A percentile compares a stretch with the other conserved stretches of the same genome.
Evolutionary conservation across 1,140 invertebrate species (phyloP).

Genomic region (Chionoecetes opilio): DNA sequence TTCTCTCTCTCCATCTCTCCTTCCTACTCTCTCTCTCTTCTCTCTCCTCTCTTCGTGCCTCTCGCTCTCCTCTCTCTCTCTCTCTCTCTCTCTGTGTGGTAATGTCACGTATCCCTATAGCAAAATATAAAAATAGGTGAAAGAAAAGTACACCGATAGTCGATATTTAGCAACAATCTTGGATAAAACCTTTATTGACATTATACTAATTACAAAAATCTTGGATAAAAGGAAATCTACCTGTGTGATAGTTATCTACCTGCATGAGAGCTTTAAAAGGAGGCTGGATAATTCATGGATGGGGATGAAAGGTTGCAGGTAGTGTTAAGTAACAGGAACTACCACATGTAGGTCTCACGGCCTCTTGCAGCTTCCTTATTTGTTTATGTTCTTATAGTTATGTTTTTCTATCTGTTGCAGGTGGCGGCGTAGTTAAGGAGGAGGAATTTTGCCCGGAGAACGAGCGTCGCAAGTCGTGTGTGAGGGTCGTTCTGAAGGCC

Average conservation of each 20-base stretch:
- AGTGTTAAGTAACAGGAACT: too few relatives aligned
- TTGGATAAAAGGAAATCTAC: neutral
- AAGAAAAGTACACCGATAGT: neutral
- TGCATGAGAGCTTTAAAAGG: too few relatives aligned
- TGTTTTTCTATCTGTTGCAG: neutral
- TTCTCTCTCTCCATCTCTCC: neutral
- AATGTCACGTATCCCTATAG: too few relatives aligned
- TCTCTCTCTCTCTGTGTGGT: neutral
- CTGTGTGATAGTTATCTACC: too few relatives aligned
- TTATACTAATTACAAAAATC: neutral
- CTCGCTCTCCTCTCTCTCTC: neutral
- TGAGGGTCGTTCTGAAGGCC: neutral
- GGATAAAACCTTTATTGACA: neutral
- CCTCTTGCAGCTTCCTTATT: too few relatives aligned
- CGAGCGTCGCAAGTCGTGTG: neutral
- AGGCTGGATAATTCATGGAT: too few relatives aligned
- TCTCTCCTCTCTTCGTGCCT: too few relatives aligned
- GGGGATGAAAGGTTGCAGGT: too few relatives aligned
- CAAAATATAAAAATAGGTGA: too few relatives aligned
- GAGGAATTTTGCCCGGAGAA: neutral
- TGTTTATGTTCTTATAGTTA: too few relatives aligned
- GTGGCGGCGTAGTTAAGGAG: neutral
- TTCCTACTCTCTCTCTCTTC: neutral
- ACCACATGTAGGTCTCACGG: too few relatives aligned
- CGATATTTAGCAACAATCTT: neutral